Evolutionary conservation across 1,140 invertebrate genomes (phyloP), one percentile per base, ranked within the genome.

Genomic region (Dendroctonus ponderosae): DNA sequence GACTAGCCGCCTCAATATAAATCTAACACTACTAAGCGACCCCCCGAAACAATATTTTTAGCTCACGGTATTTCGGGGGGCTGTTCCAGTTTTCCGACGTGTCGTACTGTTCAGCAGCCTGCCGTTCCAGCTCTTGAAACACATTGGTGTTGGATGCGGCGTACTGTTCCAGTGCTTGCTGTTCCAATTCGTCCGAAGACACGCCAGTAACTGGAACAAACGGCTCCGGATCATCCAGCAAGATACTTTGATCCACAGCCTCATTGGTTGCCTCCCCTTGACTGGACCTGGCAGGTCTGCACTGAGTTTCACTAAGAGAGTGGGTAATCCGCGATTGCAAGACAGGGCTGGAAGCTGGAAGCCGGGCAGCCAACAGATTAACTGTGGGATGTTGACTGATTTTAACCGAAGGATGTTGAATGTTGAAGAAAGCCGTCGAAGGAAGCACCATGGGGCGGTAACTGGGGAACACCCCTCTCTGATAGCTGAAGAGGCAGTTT

Each of bases 151-250:
- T 72, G 0, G 76, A 77, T 8, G 69, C 66, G n/a, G 68, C 70
- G 66, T 78, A 78, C 56, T 78, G 75, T 46, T 76, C 74, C 49
- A 78, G 53, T 5, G 77, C 77, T 64, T 76, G 72, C 26, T 71
- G 71, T 65, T 78, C 77, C 42, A 78, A 62, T 51, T 77, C 77
- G 50, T 77, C 76, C 5, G 77, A 77, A 37, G 66, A 50, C 12
- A 67, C 72, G 5, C 60, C 50, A 5, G 66, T 67, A 8, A 77
- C 68, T 37, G 74, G 65, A 7, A 73, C 66, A 8, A 58, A 54
- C 3, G 40, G 53, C 4, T 74, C 70, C 12, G 54, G 49, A 48
- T 70, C 69, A 38, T 71, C 70, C 41, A 70, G 42, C 14, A 26
- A 26, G 1, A 26, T 3, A 26, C 26, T 26, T 26, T 26, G 26